A percentile compares a stretch with the other conserved stretches of the same genome.
These are phyloP conservation scores for Paramormyrops kingsleyae DNA, from an alignment of 2,113 vertebrate genomes.

Conservation along the genomic window DNA sequence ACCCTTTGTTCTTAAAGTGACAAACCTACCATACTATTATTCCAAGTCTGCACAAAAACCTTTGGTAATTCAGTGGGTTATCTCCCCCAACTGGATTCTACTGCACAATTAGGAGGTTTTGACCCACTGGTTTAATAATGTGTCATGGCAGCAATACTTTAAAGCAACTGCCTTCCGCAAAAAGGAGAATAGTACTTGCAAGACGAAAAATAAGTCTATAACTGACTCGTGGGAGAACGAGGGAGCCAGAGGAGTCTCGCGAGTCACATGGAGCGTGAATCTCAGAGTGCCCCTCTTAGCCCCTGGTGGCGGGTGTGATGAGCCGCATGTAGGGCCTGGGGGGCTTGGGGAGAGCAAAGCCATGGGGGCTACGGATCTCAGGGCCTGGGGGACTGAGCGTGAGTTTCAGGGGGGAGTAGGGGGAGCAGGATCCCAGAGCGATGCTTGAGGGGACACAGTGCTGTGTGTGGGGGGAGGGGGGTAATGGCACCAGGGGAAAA, in stretches of 20 bases:
- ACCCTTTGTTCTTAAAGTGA: constrained; percentile 50
- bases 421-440: not conserved
- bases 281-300: not conserved
- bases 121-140: constrained; percentile 48
- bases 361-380: not conserved
- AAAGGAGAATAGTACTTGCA: not conserved
- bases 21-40: constrained; percentile 48
- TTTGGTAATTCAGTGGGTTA: constrained; percentile 43
- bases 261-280: not conserved
- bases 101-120: constrained; percentile 53
- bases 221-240: not conserved
- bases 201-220: not conserved
- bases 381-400: not conserved
- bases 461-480: not conserved
- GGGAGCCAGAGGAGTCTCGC: not conserved
- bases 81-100: constrained; percentile 29
- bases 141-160: constrained; percentile 38
- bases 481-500: not conserved
- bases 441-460: not conserved
- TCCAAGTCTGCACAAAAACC: constrained; percentile 50
- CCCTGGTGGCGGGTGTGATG: too few relatives aligned
- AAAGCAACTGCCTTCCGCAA: constrained; percentile 17
- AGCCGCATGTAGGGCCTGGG: not conserved
- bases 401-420: not conserved
- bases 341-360: not conserved